phyloP scores from a whole-genome alignment of 1,140 invertebrate genomes.

The Eriosoma lanigerum region DNA sequence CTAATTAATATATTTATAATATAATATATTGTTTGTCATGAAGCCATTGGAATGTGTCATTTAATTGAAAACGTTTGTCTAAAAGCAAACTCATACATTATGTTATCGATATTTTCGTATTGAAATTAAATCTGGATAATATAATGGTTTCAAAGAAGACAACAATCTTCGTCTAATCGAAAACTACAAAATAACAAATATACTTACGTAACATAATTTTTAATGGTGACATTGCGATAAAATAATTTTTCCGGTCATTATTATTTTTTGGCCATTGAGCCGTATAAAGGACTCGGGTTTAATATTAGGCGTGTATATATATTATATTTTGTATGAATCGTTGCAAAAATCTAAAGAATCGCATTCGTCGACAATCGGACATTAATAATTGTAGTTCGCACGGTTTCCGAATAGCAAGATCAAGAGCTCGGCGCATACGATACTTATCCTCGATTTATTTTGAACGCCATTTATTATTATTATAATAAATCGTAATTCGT shows the following conservation, averaged over 20 bases:
- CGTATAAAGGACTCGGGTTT: background rate
- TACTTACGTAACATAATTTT: background rate
- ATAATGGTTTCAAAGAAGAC: background rate
- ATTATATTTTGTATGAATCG: too few species aligned
- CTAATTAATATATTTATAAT: too few species aligned
- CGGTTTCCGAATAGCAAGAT: too few species aligned
- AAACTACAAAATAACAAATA: background rate
- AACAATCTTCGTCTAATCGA: background rate
- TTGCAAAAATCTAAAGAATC: too few species aligned
- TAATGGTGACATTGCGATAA: background rate
- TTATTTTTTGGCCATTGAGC: background rate
- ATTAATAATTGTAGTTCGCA: too few species aligned
- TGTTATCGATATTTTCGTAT: background rate
- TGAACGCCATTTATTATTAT: too few species aligned
- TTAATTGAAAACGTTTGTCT: background rate
- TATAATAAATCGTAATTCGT: too few species aligned
- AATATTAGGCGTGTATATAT: too few species aligned
- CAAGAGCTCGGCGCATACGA: too few species aligned
- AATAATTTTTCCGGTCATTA: background rate
- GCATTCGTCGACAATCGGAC: too few species aligned
- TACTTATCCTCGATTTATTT: too few species aligned
- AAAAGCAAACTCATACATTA: background rate
- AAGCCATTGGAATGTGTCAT: background rate
- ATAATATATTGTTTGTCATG: background rate
- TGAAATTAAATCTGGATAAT: background rate